A percentile compares a stretch with the other conserved stretches of the same genome.
Evolutionary conservation across 2,888 invertebrate genomes (phyloP).

Genomic region (Sericinus montela): DNA sequence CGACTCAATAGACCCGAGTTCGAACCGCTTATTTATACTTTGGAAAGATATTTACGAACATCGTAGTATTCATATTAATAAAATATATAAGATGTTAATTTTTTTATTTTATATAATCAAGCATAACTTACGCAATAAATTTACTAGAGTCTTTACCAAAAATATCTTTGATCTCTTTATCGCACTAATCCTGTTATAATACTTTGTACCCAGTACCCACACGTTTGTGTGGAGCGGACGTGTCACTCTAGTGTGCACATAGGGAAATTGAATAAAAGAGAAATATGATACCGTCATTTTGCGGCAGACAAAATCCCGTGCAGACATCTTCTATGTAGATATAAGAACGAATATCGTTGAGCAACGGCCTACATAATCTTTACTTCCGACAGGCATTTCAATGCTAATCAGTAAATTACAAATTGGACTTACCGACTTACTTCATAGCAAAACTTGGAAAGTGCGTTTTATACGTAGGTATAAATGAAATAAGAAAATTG

Average conservation of each 20-base stretch:
- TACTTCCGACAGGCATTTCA: constrained; percentile 34
- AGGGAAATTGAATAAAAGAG: constrained; percentile 68
- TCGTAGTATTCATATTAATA: too few relatives aligned
- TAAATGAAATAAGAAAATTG: too few relatives aligned
- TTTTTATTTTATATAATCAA: too few relatives aligned
- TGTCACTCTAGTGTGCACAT: constrained; percentile 46
- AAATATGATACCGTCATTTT: constrained; percentile 61
- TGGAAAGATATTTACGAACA: too few relatives aligned
- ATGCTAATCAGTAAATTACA: constrained; percentile 35
- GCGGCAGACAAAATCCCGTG: constrained; percentile 37
- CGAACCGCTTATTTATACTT: too few relatives aligned
- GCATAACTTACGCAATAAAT: too few relatives aligned
- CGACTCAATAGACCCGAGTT: too few relatives aligned
- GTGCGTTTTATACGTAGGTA: too few relatives aligned
- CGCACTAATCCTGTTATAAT: too few relatives aligned
- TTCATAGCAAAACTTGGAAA: constrained; percentile 11
- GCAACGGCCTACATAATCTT: constrained; percentile 31
- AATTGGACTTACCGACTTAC: constrained; percentile 28
- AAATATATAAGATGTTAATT: too few relatives aligned
- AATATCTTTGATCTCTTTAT: too few relatives aligned
- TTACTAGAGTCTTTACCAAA: too few relatives aligned
- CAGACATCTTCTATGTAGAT: constrained; percentile 22
- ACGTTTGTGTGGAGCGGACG: constrained; percentile 47
- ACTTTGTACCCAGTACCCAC: constrained; percentile 47
- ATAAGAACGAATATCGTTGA: constrained; percentile 23